These are phyloP conservation scores for Plecturocebus donacophilus DNA, from an alignment of 2,113 vertebrate species.

Conservation along the genomic window DNA sequence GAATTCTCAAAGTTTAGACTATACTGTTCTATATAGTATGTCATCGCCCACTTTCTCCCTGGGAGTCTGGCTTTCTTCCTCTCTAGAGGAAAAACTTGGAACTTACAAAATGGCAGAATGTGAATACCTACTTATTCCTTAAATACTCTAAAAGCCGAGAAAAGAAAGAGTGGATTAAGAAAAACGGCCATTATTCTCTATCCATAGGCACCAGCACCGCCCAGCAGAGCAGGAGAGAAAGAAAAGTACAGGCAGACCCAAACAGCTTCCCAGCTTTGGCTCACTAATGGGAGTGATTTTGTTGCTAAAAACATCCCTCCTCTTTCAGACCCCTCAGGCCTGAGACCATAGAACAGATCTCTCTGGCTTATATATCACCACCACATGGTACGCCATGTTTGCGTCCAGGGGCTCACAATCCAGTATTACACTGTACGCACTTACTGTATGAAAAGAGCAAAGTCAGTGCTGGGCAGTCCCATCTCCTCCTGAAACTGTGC, in stretches of 20 bases:
- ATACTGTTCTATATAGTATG: not conserved
- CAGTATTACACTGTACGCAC: not conserved
- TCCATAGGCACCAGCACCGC: not conserved
- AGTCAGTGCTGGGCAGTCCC: not conserved
- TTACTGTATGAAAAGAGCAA: not conserved
- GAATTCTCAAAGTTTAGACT: not conserved
- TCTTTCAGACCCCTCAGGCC: not conserved
- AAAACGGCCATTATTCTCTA: not conserved
- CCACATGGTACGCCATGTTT: not conserved
- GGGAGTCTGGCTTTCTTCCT: slow-evolving; percentile 13
- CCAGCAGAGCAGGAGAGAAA: not conserved
- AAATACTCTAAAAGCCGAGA: not conserved
- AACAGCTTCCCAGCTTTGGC: not conserved
- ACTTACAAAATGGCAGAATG: not conserved
- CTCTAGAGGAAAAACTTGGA: slow-evolving; percentile 24
- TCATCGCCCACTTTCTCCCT: not conserved
- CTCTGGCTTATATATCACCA: not conserved
- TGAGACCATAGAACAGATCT: not conserved
- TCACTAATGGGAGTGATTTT: not conserved
- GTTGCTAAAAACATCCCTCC: slow-evolving; percentile 39
- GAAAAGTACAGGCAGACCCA: not conserved
- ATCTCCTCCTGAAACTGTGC: not conserved
- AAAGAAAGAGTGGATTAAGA: not conserved
- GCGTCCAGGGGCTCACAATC: not conserved
- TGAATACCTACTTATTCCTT: not conserved